Evolutionary conservation across 2,888 invertebrate species (phyloP).

Genomic region (Neoaliturus tenellus): DNA sequence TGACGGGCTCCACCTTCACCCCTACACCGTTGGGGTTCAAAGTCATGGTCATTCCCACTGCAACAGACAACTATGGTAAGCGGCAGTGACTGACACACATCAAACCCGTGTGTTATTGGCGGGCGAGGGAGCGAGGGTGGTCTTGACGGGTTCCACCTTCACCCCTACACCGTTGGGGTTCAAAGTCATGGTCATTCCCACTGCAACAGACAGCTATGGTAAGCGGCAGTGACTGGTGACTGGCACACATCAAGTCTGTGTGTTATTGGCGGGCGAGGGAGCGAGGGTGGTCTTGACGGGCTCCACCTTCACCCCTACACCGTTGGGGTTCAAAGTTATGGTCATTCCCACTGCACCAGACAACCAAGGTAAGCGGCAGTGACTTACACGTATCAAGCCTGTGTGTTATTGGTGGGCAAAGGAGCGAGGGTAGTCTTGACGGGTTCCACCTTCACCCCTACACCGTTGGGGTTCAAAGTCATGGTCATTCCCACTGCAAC

Average conservation of each 20-base stretch:
- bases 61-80: no score
- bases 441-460: slow-evolving; percentile 78
- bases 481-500: slow-evolving; percentile 77
- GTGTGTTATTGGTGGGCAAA: slow-evolving; percentile 57
- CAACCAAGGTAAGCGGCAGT: no score
- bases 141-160: slow-evolving; percentile 79
- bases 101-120: no score
- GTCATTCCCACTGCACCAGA: slow-evolving; percentile 75
- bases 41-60: slow-evolving; percentile 79
- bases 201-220: slow-evolving; percentile 68
- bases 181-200: slow-evolving; percentile 80
- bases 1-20: slow-evolving; percentile 79
- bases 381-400: slow-evolving; percentile 32
- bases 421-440: slow-evolving; percentile 72
- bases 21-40: slow-evolving; percentile 80
- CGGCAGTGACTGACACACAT: no score
- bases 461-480: slow-evolving; percentile 80
- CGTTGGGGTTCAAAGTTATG: slow-evolving; percentile 81
- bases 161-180: slow-evolving; percentile 80
- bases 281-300: slow-evolving; percentile 74
- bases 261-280: slow-evolving; percentile 60
- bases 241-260: slow-evolving; percentile 42
- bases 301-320: slow-evolving; percentile 78
- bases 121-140: slow-evolving; percentile 67
- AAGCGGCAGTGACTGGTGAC: no score